A percentile compares a stretch with the other conserved stretches of the same genome.
phyloP scores from a whole-genome alignment of 1,140 invertebrate genomes.

The Idris sp. region DNA sequence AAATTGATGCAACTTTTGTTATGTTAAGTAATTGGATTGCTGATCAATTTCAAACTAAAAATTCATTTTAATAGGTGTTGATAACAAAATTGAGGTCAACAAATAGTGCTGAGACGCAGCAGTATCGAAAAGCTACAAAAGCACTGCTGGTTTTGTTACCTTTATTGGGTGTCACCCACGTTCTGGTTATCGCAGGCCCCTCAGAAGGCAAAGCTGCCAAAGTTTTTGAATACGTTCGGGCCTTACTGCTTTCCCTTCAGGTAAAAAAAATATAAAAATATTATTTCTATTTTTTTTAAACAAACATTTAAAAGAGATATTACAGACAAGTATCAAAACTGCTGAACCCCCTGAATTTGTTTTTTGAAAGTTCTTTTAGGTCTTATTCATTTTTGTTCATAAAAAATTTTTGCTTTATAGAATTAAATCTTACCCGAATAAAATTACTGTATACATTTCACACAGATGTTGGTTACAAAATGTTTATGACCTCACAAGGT shows the following conservation, averaged over 20 bases:
- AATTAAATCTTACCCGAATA: no score
- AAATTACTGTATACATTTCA: no score
- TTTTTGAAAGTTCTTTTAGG: no score
- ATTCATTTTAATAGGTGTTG: constrained; percentile 82
- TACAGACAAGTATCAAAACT: no score
- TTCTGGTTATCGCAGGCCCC: constrained; percentile 88
- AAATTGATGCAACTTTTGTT: background rate
- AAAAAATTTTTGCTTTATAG: no score
- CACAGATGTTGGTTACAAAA: no score
- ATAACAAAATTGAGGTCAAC: constrained; percentile 94
- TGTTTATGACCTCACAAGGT: no score
- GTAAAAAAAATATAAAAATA: no score
- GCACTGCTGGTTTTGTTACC: constrained; percentile 92
- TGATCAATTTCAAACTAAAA: background rate
- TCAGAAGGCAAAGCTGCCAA: constrained; percentile 81
- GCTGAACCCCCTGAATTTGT: no score
- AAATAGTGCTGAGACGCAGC: constrained; percentile 90
- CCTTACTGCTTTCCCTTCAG: constrained; percentile 90
- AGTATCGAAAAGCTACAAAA: constrained; percentile 93
- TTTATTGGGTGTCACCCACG: constrained; percentile 91
- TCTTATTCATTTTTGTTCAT: no score
- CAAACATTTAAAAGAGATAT: no score
- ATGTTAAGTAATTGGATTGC: background rate
- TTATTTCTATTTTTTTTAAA: no score
- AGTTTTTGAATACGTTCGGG: constrained; percentile 84